Evolutionary conservation across 2,113 vertebrate species (phyloP).

Genomic region (Aspidoscelis tigris): DNA sequence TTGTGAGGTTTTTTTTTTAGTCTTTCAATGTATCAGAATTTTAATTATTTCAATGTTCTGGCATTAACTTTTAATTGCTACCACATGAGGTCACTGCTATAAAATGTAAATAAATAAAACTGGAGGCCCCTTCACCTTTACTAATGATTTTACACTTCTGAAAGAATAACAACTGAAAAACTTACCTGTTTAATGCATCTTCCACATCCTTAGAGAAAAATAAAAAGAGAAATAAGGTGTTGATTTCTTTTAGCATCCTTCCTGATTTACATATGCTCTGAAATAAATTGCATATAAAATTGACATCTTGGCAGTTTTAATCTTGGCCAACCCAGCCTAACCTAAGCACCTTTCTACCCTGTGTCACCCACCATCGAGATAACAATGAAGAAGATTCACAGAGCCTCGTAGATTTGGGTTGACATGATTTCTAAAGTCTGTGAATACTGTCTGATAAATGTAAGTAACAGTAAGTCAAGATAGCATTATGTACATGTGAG

Average conservation of each 20-base stretch:
- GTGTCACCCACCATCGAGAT: background rate
- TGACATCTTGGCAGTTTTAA: background rate
- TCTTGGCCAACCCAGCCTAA: too few relatives aligned
- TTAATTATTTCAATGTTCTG: too few relatives aligned
- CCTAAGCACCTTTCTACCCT: background rate
- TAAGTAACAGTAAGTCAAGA: too few relatives aligned
- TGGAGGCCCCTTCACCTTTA: background rate
- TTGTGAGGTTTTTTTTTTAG: background rate
- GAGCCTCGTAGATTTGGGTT: background rate
- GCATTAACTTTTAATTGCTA: too few relatives aligned
- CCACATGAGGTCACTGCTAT: too few relatives aligned
- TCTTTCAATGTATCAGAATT: too few relatives aligned
- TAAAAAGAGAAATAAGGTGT: background rate
- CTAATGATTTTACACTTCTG: background rate
- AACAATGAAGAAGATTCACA: background rate
- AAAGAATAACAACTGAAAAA: background rate
- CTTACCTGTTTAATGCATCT: slow-evolving; percentile 6
- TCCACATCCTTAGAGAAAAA: background rate
- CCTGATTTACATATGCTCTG: background rate
- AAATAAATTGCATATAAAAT: background rate
- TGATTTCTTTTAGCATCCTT: background rate
- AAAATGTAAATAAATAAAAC: too few relatives aligned
- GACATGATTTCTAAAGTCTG: background rate
- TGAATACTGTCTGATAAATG: too few relatives aligned
- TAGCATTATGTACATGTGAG: too few relatives aligned